Conservation (phyloP, 2,888 invertebrate species). For the Acronicta leporina region DNA sequence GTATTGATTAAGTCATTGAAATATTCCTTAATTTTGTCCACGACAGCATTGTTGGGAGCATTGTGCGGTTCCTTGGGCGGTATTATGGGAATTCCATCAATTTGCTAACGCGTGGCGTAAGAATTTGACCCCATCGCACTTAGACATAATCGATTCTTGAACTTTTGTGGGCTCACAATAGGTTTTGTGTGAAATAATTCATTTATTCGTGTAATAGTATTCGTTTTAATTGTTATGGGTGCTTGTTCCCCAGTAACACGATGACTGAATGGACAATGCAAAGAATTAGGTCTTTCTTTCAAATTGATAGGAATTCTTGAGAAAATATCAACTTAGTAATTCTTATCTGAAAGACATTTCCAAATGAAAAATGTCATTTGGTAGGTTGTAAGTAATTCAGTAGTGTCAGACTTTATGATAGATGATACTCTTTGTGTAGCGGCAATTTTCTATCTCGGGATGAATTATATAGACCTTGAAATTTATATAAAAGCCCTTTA, state of each 20-base stretch:
- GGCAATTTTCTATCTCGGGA: conserved; percentile 28
- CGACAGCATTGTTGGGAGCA: conserved; percentile 67
- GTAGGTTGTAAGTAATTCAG: conserved; percentile 42
- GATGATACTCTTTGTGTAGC: conserved; percentile 49
- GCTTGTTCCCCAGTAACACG: conserved; percentile 52
- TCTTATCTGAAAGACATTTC: conserved; percentile 21
- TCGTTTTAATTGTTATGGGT: conserved; percentile 80
- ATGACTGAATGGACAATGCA: conserved; percentile 17
- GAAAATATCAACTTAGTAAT: conserved; percentile 26
- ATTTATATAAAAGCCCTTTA: conserved; percentile 44
- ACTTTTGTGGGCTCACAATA: conserved; percentile 73
- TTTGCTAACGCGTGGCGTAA: conserved; percentile 83
- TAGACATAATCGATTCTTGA: conserved; percentile 73
- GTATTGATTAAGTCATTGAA: conserved; percentile 88
- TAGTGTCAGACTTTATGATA: conserved; percentile 52
- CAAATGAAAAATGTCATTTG: conserved; percentile 46
- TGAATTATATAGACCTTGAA: conserved; percentile 43
- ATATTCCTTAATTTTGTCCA: conserved; percentile 79
- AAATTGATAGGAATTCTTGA: conserved; percentile 6
- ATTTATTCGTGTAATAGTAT: conserved; percentile 75
- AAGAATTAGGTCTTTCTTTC: conserved; percentile 32
- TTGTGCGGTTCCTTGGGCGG: conserved; percentile 81
- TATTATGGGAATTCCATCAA: conserved; percentile 86
- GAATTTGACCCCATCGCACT: conserved; percentile 71
- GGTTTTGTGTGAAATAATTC: conserved; percentile 82